A percentile compares a stretch with the other conserved stretches of the same genome.
phyloP scores from a whole-genome alignment of 2,113 vertebrate genomes.

The Zonotrichia leucophrys region DNA sequence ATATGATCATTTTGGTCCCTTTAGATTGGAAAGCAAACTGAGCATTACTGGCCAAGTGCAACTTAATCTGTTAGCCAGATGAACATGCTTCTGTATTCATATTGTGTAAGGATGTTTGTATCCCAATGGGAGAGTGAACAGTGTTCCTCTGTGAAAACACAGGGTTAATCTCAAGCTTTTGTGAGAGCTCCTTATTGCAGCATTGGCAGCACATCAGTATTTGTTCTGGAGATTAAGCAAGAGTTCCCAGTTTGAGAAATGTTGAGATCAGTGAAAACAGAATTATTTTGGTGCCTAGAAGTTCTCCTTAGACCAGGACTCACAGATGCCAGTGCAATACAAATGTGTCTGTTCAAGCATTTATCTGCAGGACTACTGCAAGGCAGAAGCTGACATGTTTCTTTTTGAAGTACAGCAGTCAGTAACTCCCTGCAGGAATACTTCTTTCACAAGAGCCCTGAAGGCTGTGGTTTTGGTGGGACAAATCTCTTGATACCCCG shows the following conservation, averaged over 20 bases:
- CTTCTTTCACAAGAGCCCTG: rapidly evolving
- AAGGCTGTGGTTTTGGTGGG: not conserved
- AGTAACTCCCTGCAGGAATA: not conserved
- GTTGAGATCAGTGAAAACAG: not conserved
- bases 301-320: not conserved
- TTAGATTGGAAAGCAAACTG: not conserved
- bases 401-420: not conserved
- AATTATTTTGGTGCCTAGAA: not conserved
- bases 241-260: not conserved
- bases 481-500: not conserved
- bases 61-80: not conserved
- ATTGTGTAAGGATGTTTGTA: not conserved
- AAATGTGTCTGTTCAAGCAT: not conserved
- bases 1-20: not conserved
- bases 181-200: not conserved
- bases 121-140: not conserved
- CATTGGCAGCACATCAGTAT: not conserved
- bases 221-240: slow-evolving; percentile 19
- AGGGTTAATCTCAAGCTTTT: not conserved
- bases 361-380: not conserved
- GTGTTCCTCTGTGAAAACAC: not conserved
- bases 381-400: not conserved
- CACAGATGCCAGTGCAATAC: too few species aligned
- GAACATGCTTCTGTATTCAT: not conserved
- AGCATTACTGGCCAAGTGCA: not conserved